Evolutionary conservation across 2,888 invertebrate species (phyloP).

Genomic region (Trichogramma dendrolimi): DNA sequence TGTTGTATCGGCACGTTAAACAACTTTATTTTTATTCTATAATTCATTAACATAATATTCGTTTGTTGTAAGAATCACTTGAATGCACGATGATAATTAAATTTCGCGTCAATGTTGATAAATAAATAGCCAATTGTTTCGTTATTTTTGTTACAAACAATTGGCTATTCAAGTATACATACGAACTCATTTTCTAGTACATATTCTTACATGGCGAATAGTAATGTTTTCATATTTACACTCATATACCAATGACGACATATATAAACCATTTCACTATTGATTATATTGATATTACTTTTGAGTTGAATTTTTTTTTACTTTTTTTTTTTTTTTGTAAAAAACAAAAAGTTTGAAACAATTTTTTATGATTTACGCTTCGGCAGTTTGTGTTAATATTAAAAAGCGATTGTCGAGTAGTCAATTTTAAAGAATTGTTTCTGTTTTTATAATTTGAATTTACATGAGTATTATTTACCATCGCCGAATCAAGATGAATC

Average conservation of each 20-base stretch:
- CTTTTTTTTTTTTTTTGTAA: constrained; percentile 9
- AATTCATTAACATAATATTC: no score
- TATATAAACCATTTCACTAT: constrained; percentile 2
- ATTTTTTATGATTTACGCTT: constrained; percentile 39
- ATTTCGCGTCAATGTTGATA: no score
- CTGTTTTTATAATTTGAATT: constrained; percentile 19
- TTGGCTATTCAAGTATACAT: no score
- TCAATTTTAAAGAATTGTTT: constrained; percentile 38
- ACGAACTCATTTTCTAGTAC: no score
- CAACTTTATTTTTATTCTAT: constrained; percentile 31
- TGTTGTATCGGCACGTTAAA: constrained; percentile 58
- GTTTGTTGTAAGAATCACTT: no score
- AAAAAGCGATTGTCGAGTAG: constrained; percentile 34
- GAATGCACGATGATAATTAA: no score
- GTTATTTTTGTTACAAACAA: no score
- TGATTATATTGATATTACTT: constrained; percentile 13
- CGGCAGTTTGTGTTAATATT: constrained; percentile 30
- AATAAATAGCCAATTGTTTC: no score
- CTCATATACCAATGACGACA: neutral
- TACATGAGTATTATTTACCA: constrained; percentile 3
- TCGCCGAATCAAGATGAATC: constrained; percentile 4
- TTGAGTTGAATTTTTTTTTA: constrained; percentile 10
- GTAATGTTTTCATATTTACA: no score
- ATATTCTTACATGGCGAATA: no score
- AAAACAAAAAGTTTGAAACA: constrained; percentile 28